Evolutionary conservation across 2,113 vertebrate species (phyloP).

Genomic region (Paralichthys olivaceus): DNA sequence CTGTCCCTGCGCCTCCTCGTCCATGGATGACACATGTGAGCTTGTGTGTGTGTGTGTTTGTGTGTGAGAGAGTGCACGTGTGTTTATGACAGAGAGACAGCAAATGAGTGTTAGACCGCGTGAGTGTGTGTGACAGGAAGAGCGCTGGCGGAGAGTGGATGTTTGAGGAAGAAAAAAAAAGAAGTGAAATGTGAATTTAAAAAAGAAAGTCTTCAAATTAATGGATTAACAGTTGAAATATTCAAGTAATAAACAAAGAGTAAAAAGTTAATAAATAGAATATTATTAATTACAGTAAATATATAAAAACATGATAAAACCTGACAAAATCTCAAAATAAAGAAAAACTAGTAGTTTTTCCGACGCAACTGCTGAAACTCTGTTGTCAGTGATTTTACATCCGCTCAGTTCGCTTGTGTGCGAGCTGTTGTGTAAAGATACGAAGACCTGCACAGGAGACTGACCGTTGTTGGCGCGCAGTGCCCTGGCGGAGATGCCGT

Average conservation of each 20-base stretch:
- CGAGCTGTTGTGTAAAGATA: neutral
- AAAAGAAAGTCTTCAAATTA: no score
- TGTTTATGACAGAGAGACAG: neutral
- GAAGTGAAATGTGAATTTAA: no score
- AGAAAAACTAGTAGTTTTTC: no score
- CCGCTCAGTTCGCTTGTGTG: no score
- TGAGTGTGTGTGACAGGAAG: neutral
- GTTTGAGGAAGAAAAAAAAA: no score
- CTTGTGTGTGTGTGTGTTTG: slow-evolving; percentile 4
- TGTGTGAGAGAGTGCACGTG: slow-evolving; percentile 11
- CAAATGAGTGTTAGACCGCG: slow-evolving; percentile 6
- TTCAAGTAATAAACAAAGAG: neutral
- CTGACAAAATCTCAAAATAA: no score
- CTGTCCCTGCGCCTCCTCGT: slow-evolving; percentile 43
- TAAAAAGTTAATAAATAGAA: no score
- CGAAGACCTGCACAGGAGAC: slow-evolving; percentile 12
- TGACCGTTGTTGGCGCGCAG: slow-evolving; percentile 83
- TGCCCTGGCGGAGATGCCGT: slow-evolving; percentile 79
- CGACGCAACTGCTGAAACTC: no score
- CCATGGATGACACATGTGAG: slow-evolving; percentile 30
- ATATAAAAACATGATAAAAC: no score
- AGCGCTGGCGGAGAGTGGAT: neutral
- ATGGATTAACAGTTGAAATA: no score
- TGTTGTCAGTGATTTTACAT: no score
- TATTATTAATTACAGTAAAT: no score